Percentiles rank a stretch among this genome's conserved stretches.
Conservation (phyloP, 92 coral and sea anemone genomes). For the Muricea muricata region DNA sequence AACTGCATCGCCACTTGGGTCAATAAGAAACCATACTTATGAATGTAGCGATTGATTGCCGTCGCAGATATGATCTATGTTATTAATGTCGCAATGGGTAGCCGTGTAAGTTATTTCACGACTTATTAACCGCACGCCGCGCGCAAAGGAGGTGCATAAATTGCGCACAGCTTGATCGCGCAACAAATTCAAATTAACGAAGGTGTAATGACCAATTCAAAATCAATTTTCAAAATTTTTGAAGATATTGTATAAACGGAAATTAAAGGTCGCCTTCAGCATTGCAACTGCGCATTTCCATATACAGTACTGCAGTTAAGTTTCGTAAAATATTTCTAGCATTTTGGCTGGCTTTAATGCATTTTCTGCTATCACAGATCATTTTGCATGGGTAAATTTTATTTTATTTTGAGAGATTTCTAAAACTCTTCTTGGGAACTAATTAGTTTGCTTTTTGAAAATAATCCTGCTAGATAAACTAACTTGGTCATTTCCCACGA, state of each 20-base stretch:
- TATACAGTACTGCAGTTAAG: background rate
- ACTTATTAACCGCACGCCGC: background rate
- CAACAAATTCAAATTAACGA: background rate
- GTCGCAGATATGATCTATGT: background rate
- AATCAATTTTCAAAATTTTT: background rate
- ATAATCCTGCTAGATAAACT: too few species aligned
- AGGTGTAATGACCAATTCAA: background rate
- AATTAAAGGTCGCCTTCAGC: background rate
- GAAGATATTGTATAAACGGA: background rate
- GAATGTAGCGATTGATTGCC: background rate
- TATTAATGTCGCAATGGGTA: background rate
- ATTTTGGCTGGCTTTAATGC: too few species aligned
- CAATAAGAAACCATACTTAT: background rate
- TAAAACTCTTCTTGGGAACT: too few species aligned
- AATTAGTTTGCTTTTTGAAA: too few species aligned
- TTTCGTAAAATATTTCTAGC: too few species aligned
- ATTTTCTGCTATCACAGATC: too few species aligned
- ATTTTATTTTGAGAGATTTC: too few species aligned
- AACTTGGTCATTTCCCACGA: too few species aligned
- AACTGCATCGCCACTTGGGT: background rate
- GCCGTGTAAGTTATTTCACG: background rate
- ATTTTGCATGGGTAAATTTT: too few species aligned
- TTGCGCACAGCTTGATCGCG: conserved; percentile 2
- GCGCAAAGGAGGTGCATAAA: background rate
- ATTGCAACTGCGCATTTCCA: background rate